Evolutionary conservation across 2,113 vertebrate species (phyloP).

Genomic region (Phaethon lepturus): DNA sequence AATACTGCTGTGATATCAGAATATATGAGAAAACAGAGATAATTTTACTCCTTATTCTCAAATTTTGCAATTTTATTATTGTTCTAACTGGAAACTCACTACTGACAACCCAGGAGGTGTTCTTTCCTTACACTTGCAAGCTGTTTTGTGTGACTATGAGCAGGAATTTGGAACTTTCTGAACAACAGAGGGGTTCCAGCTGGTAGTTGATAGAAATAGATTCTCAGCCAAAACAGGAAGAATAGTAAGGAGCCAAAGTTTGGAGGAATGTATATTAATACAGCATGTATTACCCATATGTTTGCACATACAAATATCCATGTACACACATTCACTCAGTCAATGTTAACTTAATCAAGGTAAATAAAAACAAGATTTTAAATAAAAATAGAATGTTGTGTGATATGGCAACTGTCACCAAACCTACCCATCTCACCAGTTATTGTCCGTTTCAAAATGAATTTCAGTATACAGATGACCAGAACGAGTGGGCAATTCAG

Average conservation of each 20-base stretch:
- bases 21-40: neutral
- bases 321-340: neutral
- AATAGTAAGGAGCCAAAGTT: neutral
- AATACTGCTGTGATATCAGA: neutral
- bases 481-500: neutral
- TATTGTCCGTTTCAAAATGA: neutral
- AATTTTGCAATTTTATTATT: neutral
- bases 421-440: neutral
- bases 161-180: constrained; percentile 8
- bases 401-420: rapidly evolving
- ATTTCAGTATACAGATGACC: neutral
- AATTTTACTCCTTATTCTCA: neutral
- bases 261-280: neutral
- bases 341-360: neutral
- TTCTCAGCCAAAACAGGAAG: constrained; percentile 17
- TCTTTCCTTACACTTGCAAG: neutral
- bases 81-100: neutral
- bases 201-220: neutral
- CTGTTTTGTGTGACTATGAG: neutral
- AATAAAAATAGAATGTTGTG: neutral
- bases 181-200: constrained; percentile 15
- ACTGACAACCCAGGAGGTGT: neutral
- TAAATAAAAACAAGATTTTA: neutral
- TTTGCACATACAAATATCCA: neutral
- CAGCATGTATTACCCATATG: neutral